Percentiles rank a stretch among this genome's conserved stretches.
phyloP scores from a whole-genome alignment of 2,797 vertebrate genomes.

The Darevskia nairensis region DNA sequence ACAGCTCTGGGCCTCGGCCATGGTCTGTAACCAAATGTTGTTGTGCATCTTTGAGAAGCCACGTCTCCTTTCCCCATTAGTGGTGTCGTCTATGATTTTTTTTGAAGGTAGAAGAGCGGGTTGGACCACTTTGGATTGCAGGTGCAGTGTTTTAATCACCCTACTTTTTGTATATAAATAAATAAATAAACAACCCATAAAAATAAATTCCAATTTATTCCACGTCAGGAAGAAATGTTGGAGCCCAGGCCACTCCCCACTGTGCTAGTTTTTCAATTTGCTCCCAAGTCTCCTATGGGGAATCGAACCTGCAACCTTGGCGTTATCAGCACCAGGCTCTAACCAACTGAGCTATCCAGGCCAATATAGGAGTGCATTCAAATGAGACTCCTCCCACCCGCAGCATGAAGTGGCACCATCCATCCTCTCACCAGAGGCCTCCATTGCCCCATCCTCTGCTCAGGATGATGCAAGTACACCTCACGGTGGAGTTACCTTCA shows the following conservation, averaged over 20 bases:
- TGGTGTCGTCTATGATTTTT: not conserved
- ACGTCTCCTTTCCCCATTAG: not conserved
- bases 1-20: not conserved
- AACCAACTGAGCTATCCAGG: no score
- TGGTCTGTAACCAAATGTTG: not conserved
- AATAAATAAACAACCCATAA: not conserved
- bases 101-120: not conserved
- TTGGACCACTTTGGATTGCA: not conserved
- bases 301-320: no score
- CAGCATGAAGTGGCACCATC: not conserved
- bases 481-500: not conserved
- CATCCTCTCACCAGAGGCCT: not conserved
- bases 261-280: not conserved
- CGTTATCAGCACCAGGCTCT: no score
- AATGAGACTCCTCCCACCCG: not conserved
- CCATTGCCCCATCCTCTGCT: no score
- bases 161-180: not conserved
- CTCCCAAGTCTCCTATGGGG: no score
- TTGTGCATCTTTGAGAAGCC: not conserved
- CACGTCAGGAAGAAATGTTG: not conserved
- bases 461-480: not conserved
- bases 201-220: not conserved
- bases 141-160: not conserved
- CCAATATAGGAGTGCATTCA: not conserved
- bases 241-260: not conserved